Base-by-base conservation (phyloP, 2,888 invertebrate genomes). In the Anticlea derivata region DNA sequence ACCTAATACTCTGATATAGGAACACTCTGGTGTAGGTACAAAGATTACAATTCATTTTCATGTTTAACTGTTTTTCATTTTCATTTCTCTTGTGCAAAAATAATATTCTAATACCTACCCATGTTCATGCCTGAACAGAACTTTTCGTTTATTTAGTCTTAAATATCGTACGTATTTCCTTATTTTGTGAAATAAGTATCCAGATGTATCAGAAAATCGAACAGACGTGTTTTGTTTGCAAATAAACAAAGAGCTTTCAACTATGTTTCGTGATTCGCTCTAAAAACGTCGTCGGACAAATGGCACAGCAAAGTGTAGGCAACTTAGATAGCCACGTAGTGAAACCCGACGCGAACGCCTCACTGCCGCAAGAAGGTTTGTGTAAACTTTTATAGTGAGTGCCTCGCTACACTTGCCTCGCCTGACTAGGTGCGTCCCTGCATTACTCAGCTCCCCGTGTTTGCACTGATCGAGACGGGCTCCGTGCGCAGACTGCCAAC, bases 371-470 rank as follows among this genome's bases (percentile, higher is more conserved):
- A 85, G 83, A 81, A 79, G 79, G 82, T 84, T 82, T 84, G 78
- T 86, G 86, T 86, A 87, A 87, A 89, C 86, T 87, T 87, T 88
- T 87, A 87, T 88, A 87, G 79, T 66, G 77, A 78, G 79, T 80
- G 83, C 82, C 73, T 73, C 75, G 68, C 65, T 73, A 5, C 10
- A 11, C 38, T 31, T 24, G 31, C 38, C 43, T 50, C 33, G 44
- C 78, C 80, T 80, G 80, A 83, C 81, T 79, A 80, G 80, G 75
- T 80, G 80, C 83, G 83, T 75, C 78, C 78, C 78, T 83, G 83
- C 81, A 85, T 86, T 84, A 87, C 80, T 81, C 78, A 78, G 83
- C 78, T 75, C 76, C 73, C 81, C 78, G 79, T 83, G 86, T 87
- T 86, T 86, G 86, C 80, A 79, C 83, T 83, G 85, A 85, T 84